Evolutionary conservation across 2,113 vertebrate species (phyloP).

Genomic region (Danionella cerebrum): DNA sequence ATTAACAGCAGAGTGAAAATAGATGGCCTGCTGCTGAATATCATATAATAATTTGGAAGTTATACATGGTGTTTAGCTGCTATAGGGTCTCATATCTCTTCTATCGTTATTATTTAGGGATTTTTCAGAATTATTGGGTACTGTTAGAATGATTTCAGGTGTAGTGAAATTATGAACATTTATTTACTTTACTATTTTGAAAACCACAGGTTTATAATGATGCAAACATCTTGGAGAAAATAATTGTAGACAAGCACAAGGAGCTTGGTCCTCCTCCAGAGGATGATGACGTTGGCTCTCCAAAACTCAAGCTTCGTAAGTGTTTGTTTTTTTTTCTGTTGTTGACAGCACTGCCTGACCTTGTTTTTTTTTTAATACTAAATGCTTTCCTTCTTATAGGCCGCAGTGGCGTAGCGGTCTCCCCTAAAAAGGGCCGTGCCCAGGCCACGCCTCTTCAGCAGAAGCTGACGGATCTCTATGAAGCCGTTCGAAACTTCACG

Average conservation of each 20-base stretch:
- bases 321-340: not conserved
- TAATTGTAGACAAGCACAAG: conserved; percentile 90
- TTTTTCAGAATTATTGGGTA: too few species aligned
- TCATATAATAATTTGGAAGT: too few species aligned
- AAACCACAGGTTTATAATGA: conserved; percentile 87
- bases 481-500: conserved; percentile 92
- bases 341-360: too few species aligned
- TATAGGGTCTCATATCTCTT: too few species aligned
- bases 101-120: too few species aligned
- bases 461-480: conserved; percentile 89
- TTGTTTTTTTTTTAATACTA: too few species aligned
- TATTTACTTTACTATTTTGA: not conserved
- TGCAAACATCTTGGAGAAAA: conserved; percentile 89
- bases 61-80: too few species aligned
- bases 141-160: too few species aligned
- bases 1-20: too few species aligned
- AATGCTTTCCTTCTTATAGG: conserved; percentile 43
- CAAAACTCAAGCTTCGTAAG: conserved; percentile 94
- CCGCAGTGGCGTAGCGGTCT: conserved; percentile 84
- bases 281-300: conserved; percentile 88
- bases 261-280: conserved; percentile 84
- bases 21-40: too few species aligned
- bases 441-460: conserved; percentile 95
- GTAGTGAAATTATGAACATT: too few species aligned
- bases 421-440: conserved; percentile 93